Percentiles rank a stretch among this genome's conserved stretches.
These are phyloP conservation scores for Nasonia giraulti DNA, from an alignment of 1,140 invertebrate species.

Conservation along the genomic window DNA sequence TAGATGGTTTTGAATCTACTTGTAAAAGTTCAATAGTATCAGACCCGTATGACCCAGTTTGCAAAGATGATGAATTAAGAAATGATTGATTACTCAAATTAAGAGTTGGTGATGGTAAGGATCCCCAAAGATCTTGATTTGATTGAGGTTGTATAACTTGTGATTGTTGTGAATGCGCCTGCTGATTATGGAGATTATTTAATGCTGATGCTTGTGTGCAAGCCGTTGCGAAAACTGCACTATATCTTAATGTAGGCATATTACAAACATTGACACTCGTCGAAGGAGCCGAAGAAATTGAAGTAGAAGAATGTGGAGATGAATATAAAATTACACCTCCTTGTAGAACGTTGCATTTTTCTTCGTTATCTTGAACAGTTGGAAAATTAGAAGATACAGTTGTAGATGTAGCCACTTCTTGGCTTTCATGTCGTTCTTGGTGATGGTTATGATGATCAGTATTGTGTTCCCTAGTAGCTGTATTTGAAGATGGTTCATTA, in stretches of 20 bases:
- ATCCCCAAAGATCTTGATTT: constrained; percentile 69
- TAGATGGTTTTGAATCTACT: constrained; percentile 70
- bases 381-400: neutral
- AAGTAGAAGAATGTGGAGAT: constrained; percentile 53
- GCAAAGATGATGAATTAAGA: constrained; percentile 65
- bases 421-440: constrained; percentile 60
- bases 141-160: constrained; percentile 58
- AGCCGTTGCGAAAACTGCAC: constrained; percentile 82
- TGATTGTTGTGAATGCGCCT: constrained; percentile 58
- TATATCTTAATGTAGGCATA: constrained; percentile 75
- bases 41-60: constrained; percentile 63
- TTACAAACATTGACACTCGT: constrained; percentile 77
- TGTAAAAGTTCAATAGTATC: constrained; percentile 71
- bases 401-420: constrained; percentile 60
- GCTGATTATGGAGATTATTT: constrained; percentile 66
- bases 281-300: constrained; percentile 52
- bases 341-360: constrained; percentile 69
- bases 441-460: constrained; percentile 68
- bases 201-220: constrained; percentile 75
- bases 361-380: constrained; percentile 58
- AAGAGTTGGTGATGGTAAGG: constrained; percentile 73
- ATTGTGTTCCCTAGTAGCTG: constrained; percentile 70
- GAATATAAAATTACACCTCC: constrained; percentile 71
- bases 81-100: constrained; percentile 68
- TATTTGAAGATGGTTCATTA: constrained; percentile 83